Percentiles rank a stretch among this genome's conserved stretches.
Evolutionary conservation across 30 jellyfish, hydroid and myxozoan species (phyloP).

Genomic region (Sanderia malayensis): DNA sequence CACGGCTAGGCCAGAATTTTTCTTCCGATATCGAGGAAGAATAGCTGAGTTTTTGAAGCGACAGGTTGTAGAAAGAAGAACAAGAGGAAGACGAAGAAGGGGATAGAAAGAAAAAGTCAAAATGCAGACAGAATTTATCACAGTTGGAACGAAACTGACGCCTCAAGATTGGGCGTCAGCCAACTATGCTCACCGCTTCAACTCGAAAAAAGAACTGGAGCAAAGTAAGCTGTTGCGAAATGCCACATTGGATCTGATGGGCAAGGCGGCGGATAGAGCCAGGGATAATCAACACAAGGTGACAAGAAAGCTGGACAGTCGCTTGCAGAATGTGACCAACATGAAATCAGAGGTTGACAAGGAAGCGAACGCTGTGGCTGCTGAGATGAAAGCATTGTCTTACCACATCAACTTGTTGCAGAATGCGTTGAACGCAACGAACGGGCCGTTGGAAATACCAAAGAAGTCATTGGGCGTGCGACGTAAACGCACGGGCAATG

Average conservation of each 20-base stretch:
- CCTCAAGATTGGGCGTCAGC: constrained; percentile 72
- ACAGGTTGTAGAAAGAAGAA: neutral
- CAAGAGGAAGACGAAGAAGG: neutral
- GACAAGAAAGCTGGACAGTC: constrained; percentile 50
- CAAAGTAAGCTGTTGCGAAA: constrained; percentile 48
- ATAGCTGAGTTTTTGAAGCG: neutral
- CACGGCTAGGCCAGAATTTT: neutral
- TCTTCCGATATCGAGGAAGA: neutral
- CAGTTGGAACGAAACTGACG: constrained; percentile 52
- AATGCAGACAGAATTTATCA: constrained; percentile 59
- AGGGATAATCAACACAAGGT: constrained; percentile 42
- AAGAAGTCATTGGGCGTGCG: constrained; percentile 56
- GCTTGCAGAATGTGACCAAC: constrained; percentile 52
- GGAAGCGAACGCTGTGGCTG: constrained; percentile 58
- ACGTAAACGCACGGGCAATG: constrained; percentile 63
- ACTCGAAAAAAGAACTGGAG: constrained; percentile 60
- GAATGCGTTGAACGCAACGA: constrained; percentile 52
- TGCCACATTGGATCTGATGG: constrained; percentile 50
- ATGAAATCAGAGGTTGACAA: constrained; percentile 63
- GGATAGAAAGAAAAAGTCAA: neutral
- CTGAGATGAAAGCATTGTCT: constrained; percentile 60
- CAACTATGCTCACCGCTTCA: constrained; percentile 46
- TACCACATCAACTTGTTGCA: constrained; percentile 50
- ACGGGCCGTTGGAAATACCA: constrained; percentile 52
- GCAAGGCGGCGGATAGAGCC: constrained; percentile 50